phyloP scores from a whole-genome alignment of 2,888 invertebrate species.

The Pseudanteris insignis region DNA sequence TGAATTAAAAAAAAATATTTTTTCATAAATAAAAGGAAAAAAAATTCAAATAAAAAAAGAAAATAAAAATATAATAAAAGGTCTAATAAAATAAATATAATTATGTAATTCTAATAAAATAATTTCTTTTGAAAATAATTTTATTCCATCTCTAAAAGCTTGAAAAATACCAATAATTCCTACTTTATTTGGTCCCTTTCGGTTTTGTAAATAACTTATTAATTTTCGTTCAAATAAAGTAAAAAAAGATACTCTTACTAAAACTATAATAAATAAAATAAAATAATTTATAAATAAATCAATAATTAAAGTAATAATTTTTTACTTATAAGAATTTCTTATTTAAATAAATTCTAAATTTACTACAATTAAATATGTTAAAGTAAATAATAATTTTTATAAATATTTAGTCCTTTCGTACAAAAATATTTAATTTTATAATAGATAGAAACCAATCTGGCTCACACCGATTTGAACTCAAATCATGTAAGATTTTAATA shows the following conservation, averaged over 20 bases:
- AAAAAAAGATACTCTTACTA: conserved; percentile 76
- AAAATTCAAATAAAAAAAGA: conserved; percentile 70
- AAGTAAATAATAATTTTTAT: conserved; percentile 53
- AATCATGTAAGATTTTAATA: conserved; percentile 86
- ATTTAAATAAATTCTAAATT: conserved; percentile 33
- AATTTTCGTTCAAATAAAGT: conserved; percentile 78
- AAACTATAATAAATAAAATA: conserved; percentile 67
- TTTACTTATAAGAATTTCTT: conserved; percentile 46
- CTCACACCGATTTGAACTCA: conserved; percentile 88
- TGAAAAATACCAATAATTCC: conserved; percentile 73
- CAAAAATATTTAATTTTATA: conserved; percentile 71
- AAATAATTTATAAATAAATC: conserved; percentile 51
- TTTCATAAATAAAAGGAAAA: conserved; percentile 70
- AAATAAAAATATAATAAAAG: conserved; percentile 30
- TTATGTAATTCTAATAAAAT: no score
- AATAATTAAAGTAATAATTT: no score
- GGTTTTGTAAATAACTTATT: conserved; percentile 77
- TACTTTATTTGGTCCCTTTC: conserved; percentile 79
- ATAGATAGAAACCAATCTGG: conserved; percentile 89
- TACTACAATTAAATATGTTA: conserved; percentile 32
- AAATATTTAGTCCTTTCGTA: conserved; percentile 82
- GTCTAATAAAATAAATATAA: conserved; percentile 63
- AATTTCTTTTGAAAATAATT: conserved; percentile 77
- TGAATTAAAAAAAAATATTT: conserved; percentile 71
- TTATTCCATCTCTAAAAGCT: conserved; percentile 78